These are phyloP conservation scores for Lamellibrachia columna DNA, from an alignment of 2,888 invertebrate genomes.

Conservation along the genomic window DNA sequence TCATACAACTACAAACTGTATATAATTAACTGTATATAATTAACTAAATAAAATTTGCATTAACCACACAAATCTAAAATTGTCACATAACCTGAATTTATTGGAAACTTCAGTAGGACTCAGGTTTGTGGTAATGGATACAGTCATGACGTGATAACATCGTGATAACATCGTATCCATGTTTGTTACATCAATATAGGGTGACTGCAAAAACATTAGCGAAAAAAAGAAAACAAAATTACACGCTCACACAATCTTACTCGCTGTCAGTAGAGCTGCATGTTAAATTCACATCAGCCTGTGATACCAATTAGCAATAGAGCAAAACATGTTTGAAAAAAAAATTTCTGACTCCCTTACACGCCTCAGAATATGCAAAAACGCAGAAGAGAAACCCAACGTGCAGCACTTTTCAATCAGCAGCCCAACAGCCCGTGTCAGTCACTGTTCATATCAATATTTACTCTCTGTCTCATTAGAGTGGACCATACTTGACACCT, in stretches of 20 bases:
- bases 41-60: background rate
- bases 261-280: background rate
- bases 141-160: background rate
- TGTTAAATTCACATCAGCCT: background rate
- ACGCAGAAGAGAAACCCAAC: background rate
- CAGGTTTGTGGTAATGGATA: background rate
- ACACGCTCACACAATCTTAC: background rate
- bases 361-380: background rate
- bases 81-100: background rate
- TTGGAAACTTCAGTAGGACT: background rate
- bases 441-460: constrained; percentile 12
- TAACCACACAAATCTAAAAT: background rate
- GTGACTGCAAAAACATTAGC: background rate
- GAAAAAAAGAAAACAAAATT: background rate
- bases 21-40: background rate
- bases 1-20: background rate
- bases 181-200: background rate
- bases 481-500: background rate
- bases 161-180: background rate
- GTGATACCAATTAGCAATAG: background rate
- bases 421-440: background rate
- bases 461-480: constrained; percentile 11
- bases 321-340: background rate
- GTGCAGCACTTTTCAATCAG: background rate
- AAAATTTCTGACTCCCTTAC: background rate